Evolutionary conservation across 2,113 vertebrate genomes (phyloP).

Genomic region (Zosterops japonicus): DNA sequence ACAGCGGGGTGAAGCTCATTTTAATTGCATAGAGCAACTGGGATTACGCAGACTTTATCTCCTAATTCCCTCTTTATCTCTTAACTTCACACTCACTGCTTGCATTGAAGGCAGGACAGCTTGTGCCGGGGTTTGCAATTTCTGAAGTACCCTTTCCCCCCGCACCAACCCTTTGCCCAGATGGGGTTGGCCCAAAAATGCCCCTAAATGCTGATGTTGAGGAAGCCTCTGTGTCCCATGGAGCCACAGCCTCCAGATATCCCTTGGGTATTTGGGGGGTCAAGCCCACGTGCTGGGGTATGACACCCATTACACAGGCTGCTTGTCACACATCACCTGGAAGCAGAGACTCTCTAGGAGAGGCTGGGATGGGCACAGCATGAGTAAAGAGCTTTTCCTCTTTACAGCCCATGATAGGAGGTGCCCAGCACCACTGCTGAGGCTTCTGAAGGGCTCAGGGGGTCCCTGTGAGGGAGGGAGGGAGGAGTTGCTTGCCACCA

Average conservation of each 20-base stretch:
- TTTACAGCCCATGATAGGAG: fast-evolving
- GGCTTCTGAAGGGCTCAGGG: not conserved
- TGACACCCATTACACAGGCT: not conserved
- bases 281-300: fast-evolving
- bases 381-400: not conserved
- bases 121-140: constrained; percentile 21
- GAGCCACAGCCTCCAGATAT: not conserved
- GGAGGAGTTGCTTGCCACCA: not conserved
- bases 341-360: not conserved
- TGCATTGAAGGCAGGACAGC: constrained; percentile 41
- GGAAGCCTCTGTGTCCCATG: fast-evolving
- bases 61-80: constrained; percentile 75
- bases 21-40: constrained; percentile 71
- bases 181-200: not conserved
- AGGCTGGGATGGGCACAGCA: fast-evolving
- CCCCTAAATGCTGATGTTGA: not conserved
- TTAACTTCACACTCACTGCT: constrained; percentile 67
- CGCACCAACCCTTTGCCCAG: not conserved
- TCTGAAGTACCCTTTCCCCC: constrained; percentile 5
- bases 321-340: not conserved
- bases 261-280: fast-evolving
- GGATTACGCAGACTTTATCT: constrained; percentile 73
- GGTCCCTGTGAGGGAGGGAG: not conserved
- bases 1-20: constrained; percentile 70
- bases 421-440: not conserved